These are phyloP conservation scores for Stenopsyche tienmushanensis DNA, from an alignment of 1,140 invertebrate species.

Conservation along the genomic window DNA sequence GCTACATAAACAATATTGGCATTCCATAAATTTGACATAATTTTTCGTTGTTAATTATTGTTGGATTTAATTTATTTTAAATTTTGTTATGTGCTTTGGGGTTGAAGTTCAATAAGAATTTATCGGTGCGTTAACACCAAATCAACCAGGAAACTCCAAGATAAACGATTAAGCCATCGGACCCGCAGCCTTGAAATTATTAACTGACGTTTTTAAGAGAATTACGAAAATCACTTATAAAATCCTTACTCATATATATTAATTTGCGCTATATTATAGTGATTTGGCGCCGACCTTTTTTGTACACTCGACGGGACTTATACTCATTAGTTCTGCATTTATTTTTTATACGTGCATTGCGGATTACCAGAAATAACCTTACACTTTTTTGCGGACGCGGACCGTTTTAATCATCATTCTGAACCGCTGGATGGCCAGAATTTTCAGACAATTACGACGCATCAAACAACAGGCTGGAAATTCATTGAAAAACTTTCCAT, in stretches of 20 bases:
- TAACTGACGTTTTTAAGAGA: not conserved
- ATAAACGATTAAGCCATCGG: no score
- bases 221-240: no score
- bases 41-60: no score
- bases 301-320: not conserved
- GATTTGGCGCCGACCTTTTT: not conserved
- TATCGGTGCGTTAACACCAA: constrained; percentile 6
- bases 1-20: no score
- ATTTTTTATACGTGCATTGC: not conserved
- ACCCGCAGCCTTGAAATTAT: not conserved
- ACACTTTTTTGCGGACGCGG: not conserved
- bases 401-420: not conserved
- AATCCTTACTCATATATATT: not conserved
- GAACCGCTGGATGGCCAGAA: no score
- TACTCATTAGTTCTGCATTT: not conserved
- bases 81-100: no score
- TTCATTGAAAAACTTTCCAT: no score
- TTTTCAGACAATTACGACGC: no score
- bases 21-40: no score
- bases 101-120: no score
- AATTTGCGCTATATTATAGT: not conserved
- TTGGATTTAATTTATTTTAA: no score
- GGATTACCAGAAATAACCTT: not conserved
- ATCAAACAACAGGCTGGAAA: no score
- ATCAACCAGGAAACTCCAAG: constrained; percentile 5